These are phyloP conservation scores for Eretmochelys imbricata DNA, from an alignment of 2,113 vertebrate genomes.

Conservation along the genomic window DNA sequence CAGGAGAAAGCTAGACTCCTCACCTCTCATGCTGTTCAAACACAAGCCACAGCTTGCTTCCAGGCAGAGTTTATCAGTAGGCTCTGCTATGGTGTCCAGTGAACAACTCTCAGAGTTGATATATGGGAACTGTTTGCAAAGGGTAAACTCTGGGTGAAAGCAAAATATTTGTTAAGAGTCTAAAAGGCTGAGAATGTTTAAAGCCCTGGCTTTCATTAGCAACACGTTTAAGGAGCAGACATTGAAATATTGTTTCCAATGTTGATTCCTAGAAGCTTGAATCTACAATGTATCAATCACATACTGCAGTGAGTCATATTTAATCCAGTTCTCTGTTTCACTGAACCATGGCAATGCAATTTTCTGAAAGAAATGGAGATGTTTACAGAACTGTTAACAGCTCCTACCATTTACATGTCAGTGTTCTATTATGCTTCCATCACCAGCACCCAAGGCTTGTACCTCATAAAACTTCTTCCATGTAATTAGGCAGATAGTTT, in stretches of 20 bases:
- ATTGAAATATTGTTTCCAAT: rapidly evolving
- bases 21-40: background rate
- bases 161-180: constrained; percentile 1
- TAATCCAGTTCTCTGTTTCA: background rate
- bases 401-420: rapidly evolving
- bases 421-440: background rate
- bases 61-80: background rate
- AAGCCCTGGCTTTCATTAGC: background rate
- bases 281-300: background rate
- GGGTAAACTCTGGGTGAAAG: background rate
- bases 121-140: background rate
- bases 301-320: rapidly evolving
- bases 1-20: background rate
- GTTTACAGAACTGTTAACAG: background rate
- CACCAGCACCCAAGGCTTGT: rapidly evolving
- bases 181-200: background rate
- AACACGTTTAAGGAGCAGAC: background rate
- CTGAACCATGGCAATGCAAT: background rate
- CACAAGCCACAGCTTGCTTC: background rate
- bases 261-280: background rate
- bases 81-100: background rate
- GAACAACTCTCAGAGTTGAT: background rate
- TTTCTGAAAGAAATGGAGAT: background rate
- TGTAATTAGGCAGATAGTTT: rapidly evolving
- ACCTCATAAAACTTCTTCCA: background rate